Conservation (phyloP, 1,140 invertebrate genomes). For the Babylonia areolata region DNA sequence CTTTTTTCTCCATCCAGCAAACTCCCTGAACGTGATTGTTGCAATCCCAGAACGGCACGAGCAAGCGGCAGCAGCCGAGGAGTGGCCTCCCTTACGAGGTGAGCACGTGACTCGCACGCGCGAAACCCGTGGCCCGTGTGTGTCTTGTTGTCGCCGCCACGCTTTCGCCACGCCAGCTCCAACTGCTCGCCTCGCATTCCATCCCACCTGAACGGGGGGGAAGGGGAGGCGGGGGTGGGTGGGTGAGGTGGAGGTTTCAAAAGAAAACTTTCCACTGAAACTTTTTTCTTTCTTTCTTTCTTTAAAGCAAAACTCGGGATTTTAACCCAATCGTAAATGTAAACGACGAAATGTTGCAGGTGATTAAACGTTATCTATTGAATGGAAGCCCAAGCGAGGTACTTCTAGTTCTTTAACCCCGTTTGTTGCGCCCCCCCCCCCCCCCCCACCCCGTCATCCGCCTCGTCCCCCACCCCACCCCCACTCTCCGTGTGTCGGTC, state of each 20-base stretch:
- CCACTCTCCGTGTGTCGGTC: no score
- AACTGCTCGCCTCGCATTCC: not conserved
- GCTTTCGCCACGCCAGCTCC: not conserved
- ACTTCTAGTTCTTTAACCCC: no score
- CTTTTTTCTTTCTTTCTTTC: no score
- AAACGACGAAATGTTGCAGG: not conserved
- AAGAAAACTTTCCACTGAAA: not conserved
- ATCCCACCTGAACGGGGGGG: no score
- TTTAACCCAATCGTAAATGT: not conserved
- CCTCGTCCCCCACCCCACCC: no score
- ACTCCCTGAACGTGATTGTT: not conserved
- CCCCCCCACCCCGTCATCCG: no score
- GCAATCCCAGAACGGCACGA: not conserved
- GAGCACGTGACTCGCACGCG: not conserved
- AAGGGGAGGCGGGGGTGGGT: no score
- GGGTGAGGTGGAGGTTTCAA: no score
- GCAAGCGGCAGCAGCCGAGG: not conserved
- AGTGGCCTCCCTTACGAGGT: not conserved
- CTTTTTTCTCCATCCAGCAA: no score
- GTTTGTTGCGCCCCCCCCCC: no score
- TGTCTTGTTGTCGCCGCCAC: not conserved
- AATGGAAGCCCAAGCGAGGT: no score
- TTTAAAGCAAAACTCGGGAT: not conserved
- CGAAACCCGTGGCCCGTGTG: not conserved
- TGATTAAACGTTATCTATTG: no score